phyloP scores from a whole-genome alignment of 2,888 invertebrate species.

The Teleiodes luculella region DNA sequence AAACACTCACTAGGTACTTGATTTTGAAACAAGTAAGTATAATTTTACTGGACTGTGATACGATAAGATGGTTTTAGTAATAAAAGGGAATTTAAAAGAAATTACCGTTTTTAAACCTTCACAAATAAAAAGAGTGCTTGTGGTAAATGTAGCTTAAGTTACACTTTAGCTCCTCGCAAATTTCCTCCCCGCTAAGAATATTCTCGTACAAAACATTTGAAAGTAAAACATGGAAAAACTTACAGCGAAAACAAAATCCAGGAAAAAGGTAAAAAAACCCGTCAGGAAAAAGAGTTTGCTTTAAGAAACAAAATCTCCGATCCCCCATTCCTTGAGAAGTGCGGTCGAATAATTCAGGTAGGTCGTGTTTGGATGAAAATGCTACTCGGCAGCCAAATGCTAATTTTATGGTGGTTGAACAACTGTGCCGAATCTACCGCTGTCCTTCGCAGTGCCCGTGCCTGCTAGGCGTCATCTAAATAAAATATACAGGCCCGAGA shows the following conservation, averaged over 20 bases:
- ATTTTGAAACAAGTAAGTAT: no score
- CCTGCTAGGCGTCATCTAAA: constrained; percentile 68
- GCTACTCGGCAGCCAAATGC: constrained; percentile 74
- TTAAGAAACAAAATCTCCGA: constrained; percentile 38
- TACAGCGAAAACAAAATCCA: constrained; percentile 14
- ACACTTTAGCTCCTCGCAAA: constrained; percentile 4
- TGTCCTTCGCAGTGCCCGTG: constrained; percentile 60
- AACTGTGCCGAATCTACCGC: constrained; percentile 70
- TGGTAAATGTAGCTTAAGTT: constrained; percentile 5
- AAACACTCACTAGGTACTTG: no score
- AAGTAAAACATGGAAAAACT: constrained; percentile 11
- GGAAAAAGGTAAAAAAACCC: constrained; percentile 15
- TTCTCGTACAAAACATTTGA: constrained; percentile 9
- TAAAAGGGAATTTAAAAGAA: no score
- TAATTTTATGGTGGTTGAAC: constrained; percentile 79
- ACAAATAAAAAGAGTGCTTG: neutral
- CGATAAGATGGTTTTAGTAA: no score
- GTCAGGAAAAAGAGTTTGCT: constrained; percentile 18
- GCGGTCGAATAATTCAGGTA: constrained; percentile 72
- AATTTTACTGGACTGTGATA: no score
- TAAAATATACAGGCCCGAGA: constrained; percentile 61
- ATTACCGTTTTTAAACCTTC: neutral
- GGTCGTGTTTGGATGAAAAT: constrained; percentile 66
- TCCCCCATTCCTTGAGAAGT: constrained; percentile 52
- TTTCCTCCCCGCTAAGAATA: neutral